Base-by-base conservation (phyloP, 2,113 vertebrate species). In the Haemorhous mexicanus region DNA sequence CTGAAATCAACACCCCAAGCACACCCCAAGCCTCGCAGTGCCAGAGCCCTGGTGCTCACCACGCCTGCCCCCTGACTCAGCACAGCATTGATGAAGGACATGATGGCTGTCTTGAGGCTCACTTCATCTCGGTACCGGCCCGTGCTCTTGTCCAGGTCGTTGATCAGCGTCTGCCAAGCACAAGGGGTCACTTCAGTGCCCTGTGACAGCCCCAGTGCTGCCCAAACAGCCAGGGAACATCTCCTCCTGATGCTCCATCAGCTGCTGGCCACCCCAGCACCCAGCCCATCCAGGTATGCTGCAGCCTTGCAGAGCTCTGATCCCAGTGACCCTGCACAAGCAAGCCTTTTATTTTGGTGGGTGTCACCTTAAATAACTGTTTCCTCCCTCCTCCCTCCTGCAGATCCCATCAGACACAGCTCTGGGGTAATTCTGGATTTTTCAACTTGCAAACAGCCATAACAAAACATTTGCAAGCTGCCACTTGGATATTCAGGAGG, bases 81-180 rank as follows among this genome's bases (percentile, higher is more conserved):
- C 84, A 99, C 99, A 14, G 99, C 99, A 2, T 99, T 99, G 94
- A 99, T 99, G 97, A 99, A 99, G 92, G 99, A 99, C 99, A 99
- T 99, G 97, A 99, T 99, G 90, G 99, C 99, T 7, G 99, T 99
- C 98, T 99, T 99, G 91, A 99, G 98, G 97, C 97, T 99, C 97
- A 99, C 99, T 98, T 99, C 99, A 47, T 99, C 99, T 41, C 99
- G 98, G 97, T 99, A 99, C 63, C 99, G 97, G 22, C 99, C 99
- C 0, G 99, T 99, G 95, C 98, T 99, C 95, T 99, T 98, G 96
- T 99, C 99, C 98, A 99, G 96, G 91, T 99, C 99, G 41, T 99
- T 99, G 94, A 99, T 98, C 89, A 99, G 98, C 0, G 98, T 99
- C 99, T 99, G 97, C 46, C 82, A 93, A 95, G 91, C 32, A 84